Evolutionary conservation across 2,113 vertebrate species (phyloP).

Genomic region (Glaucomys volans): DNA sequence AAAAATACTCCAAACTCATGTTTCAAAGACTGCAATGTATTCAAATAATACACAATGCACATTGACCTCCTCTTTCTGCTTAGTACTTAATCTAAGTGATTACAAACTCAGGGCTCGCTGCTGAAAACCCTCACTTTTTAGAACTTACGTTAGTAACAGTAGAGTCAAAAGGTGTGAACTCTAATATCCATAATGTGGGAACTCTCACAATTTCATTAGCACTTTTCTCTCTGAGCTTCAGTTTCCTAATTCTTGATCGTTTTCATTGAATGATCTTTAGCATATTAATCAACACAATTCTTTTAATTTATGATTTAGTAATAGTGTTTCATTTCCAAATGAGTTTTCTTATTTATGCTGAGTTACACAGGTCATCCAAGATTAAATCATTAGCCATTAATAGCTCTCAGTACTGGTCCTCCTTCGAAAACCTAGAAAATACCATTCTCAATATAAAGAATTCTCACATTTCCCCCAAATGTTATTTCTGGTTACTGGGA

Average conservation of each 20-base stretch:
- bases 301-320: slow-evolving; percentile 8
- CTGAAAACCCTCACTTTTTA: not conserved
- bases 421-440: not conserved
- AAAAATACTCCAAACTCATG: not conserved
- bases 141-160: not conserved
- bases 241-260: not conserved
- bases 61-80: not conserved
- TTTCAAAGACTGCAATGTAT: not conserved
- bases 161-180: not conserved
- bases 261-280: not conserved
- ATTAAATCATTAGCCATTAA: not conserved
- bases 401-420: not conserved
- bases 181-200: not conserved
- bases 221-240: not conserved
- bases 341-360: not conserved
- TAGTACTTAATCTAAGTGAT: not conserved
- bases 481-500: not conserved
- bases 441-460: not conserved
- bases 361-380: not conserved
- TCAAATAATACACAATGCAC: not conserved
- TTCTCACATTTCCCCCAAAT: not conserved
- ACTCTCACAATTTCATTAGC: not conserved
- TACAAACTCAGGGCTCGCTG: not conserved
- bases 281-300: not conserved
- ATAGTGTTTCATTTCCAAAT: slow-evolving; percentile 19